Evolutionary conservation across 2,888 invertebrate genomes (phyloP).

Genomic region (Sphaerophoria rueppellii): DNA sequence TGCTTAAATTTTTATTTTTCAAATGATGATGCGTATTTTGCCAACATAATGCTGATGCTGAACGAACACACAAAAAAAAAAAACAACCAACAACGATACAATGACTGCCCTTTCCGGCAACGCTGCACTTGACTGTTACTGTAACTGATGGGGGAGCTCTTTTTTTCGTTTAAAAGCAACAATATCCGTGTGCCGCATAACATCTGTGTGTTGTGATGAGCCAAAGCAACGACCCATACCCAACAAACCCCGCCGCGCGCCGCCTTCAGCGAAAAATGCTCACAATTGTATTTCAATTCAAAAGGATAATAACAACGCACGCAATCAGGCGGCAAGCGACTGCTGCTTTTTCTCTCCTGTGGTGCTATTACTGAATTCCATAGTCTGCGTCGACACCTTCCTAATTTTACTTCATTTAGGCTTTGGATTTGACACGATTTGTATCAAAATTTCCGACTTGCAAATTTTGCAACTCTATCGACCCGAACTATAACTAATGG

Average conservation of each 20-base stretch:
- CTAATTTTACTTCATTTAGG: too few species aligned
- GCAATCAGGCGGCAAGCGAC: constrained; percentile 47
- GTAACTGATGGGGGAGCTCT: constrained; percentile 10
- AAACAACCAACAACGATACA: constrained; percentile 16
- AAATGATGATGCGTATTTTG: constrained; percentile 38
- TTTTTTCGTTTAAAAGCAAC: constrained; percentile 3
- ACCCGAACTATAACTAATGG: constrained; percentile 46
- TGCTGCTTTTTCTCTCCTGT: constrained; percentile 14
- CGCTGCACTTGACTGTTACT: constrained; percentile 59
- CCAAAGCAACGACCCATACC: neutral
- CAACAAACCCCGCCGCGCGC: neutral
- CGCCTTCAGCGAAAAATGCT: constrained; percentile 3
- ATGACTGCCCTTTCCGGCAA: constrained; percentile 18
- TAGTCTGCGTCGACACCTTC: neutral
- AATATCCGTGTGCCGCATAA: neutral
- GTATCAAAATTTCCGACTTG: too few species aligned
- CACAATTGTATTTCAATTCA: constrained; percentile 60
- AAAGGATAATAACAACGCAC: constrained; percentile 52
- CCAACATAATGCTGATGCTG: constrained; percentile 36
- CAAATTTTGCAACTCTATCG: neutral
- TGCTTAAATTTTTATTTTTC: constrained; percentile 27
- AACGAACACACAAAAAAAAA: constrained; percentile 45
- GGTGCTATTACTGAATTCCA: neutral
- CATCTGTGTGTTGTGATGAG: constrained; percentile 7
- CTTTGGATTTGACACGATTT: too few species aligned